phyloP scores from a whole-genome alignment of 37 sponge, comb jelly and placozoan genomes.

The Dysidea cf. avara region DNA sequence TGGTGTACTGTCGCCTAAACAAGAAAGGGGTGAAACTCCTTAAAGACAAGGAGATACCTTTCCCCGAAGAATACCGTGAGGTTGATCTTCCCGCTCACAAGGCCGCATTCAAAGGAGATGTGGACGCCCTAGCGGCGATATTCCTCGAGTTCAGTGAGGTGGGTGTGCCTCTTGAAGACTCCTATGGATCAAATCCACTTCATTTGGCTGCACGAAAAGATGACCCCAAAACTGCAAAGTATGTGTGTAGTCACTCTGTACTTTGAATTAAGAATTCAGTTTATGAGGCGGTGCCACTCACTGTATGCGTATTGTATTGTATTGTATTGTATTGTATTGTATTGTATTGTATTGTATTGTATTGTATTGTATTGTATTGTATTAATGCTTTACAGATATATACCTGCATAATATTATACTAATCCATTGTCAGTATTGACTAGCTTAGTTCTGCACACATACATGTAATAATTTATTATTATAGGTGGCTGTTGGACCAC shows the following conservation, averaged over 20 bases:
- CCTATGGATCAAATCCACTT: slow-evolving; percentile 60
- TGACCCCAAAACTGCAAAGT: slow-evolving; percentile 46
- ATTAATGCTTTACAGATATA: no score
- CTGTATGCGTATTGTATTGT: slow-evolving; percentile 9
- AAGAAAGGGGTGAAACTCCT: slow-evolving; percentile 37
- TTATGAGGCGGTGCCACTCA: not conserved
- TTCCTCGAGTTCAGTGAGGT: slow-evolving; percentile 14
- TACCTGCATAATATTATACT: no score
- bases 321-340: no score
- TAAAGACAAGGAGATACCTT: not conserved
- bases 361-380: no score
- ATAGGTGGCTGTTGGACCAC: slow-evolving; percentile 64
- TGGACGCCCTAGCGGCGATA: slow-evolving; percentile 41
- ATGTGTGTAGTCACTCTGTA: no score
- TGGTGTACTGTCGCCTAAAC: slow-evolving; percentile 39
- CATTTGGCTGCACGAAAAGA: slow-evolving; percentile 64
- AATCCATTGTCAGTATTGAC: no score
- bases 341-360: no score
- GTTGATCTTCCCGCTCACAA: slow-evolving; percentile 75
- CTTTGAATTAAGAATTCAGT: not conserved
- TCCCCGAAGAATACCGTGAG: slow-evolving; percentile 12
- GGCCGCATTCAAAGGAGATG: slow-evolving; percentile 64
- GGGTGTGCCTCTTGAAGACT: slow-evolving; percentile 60
- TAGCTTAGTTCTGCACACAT: no score
- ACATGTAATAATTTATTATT: not conserved